Base-by-base conservation (phyloP, 2,797 vertebrate genomes). In the Pitangus sulphuratus region DNA sequence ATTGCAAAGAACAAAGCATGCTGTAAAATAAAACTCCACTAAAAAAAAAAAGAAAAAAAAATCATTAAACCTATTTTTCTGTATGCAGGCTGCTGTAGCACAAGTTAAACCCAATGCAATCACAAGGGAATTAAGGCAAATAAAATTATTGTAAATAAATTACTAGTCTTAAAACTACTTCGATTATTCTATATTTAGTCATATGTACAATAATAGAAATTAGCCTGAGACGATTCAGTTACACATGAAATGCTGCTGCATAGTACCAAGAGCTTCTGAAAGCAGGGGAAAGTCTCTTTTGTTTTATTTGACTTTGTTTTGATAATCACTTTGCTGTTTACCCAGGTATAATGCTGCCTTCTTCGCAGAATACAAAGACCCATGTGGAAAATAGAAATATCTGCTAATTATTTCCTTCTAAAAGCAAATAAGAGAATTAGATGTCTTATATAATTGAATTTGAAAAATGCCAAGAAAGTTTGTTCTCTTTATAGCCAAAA, bases 321-420 rank as follows among this genome's bases (percentile, higher is more conserved):
- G 57, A 90, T 95, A 94, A 95, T 62, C 72, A 25, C 50, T 88
- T 48, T 74, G 50, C 89, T 96, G 84, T 97, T 97, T 97, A 94
- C 76, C 66, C 79, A 92, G 79, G 88, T 87, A 97, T 75, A 96
- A 96, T 94, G 68, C 82, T 79, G 93, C 82, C 53, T 92, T 96
- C 89, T 89, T 95, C 91, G 35, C 42, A 96, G 84, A 97, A 95
- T 90, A 91, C 71, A 83, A 95, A 95, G 95, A 94, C 95, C 83
- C 89, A 74, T 62, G 84, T 81, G 71, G 85, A 95, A 98, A 97
- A 96, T 77, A 89, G 75, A 97, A 97, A 94, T 81, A 90, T 84
- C 77, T 97, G 68, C 68, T 98, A 94, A 96, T 97, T 96, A 95
- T 97, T 97, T 97, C 93, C 78, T 87, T 91, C 69, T 94, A 65